These are phyloP conservation scores for Drosophila melanica DNA, from an alignment of 1,140 invertebrate species.

Conservation along the genomic window DNA sequence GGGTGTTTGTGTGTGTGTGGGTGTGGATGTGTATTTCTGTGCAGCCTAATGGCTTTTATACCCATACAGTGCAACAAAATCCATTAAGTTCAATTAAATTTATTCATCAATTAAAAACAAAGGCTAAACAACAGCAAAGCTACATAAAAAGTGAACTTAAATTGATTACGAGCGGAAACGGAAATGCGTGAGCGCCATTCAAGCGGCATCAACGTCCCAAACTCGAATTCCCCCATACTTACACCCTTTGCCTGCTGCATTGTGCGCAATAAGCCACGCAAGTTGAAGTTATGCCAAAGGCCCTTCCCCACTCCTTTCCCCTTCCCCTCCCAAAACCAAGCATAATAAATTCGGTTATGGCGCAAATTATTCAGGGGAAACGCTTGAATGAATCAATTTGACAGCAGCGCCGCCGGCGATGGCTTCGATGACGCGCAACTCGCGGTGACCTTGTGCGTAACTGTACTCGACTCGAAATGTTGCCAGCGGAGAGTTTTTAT, in stretches of 20 bases:
- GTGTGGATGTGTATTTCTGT: slow-evolving; percentile 15
- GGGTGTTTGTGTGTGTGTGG: slow-evolving; percentile 11
- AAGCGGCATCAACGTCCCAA: slow-evolving; percentile 7
- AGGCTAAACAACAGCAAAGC: slow-evolving; percentile 56
- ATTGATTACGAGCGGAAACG: slow-evolving; percentile 71
- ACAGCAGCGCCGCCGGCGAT: slow-evolving; percentile 30
- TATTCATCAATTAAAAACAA: slow-evolving; percentile 81
- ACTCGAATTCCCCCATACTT: not conserved
- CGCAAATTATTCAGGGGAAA: slow-evolving; percentile 72
- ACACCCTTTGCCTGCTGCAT: slow-evolving; percentile 6
- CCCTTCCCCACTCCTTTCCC: not conserved
- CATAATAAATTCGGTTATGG: slow-evolving; percentile 76
- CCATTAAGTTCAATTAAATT: slow-evolving; percentile 81
- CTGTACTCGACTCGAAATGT: slow-evolving; percentile 45
- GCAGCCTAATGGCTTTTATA: slow-evolving; percentile 56
- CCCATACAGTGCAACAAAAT: slow-evolving; percentile 57
- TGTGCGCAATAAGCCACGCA: slow-evolving; percentile 1
- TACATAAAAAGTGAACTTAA: slow-evolving; percentile 58
- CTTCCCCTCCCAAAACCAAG: not conserved
- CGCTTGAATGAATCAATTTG: slow-evolving; percentile 71
- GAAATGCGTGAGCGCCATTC: slow-evolving; percentile 67
- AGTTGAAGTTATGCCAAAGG: slow-evolving; percentile 29
- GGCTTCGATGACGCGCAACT: slow-evolving; percentile 1
- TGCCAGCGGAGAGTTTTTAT: slow-evolving; percentile 18
- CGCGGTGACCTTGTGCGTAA: slow-evolving; percentile 56